Evolutionary conservation across 2,797 vertebrate species (phyloP), one percentile per base, ranked within the genome.

Genomic region (Syngnathus acus): DNA sequence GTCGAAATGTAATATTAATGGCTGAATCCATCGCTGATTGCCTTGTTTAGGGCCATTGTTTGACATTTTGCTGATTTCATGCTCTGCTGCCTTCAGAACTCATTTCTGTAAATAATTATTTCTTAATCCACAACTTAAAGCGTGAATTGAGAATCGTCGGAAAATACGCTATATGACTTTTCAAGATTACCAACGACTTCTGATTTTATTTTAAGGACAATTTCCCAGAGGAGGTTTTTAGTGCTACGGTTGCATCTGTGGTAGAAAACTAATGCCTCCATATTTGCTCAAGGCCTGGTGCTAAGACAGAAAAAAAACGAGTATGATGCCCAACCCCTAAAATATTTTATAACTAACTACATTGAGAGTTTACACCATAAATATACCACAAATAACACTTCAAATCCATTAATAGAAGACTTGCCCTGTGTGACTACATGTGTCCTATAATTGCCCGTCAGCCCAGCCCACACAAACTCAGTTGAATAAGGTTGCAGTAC

Each of bases 81-180:
- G 19, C 39, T 61, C 19, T 40, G 39, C 59, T 61, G 59, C 39
- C n/a, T 40, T 61, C 39, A 61, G 19, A 40, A 40, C 21, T 40
- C 19, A 42, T 61, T 61, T 42, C 39, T 61, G 9, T 61, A n/a
- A 40, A 61, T 61, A n/a, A 60, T 60, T 42, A 42, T 42, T n/a
- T n/a, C 10, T 11, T 42, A 61, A 61, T 61, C 59, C 39, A 42
- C 39, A 13, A 42, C 2, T 21, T 5, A 61, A 59, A 59, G 39
- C 42, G 59, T 61, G 59, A 42, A n/a, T 42, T 62, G 23, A 62
- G 47, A 32, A 47, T 21, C 47, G 32, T 47, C 43, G 14, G 14
- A 62, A 57, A 57, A 23, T 57, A 57, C 4, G 37, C 32, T 9
- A 9, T 21, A 9, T 21, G 21, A 9, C 37, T 37, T 60, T 60